A percentile compares a stretch with the other conserved stretches of the same genome.
Conservation (phyloP, 2,888 invertebrate genomes). For the Calameuta filiformis region DNA sequence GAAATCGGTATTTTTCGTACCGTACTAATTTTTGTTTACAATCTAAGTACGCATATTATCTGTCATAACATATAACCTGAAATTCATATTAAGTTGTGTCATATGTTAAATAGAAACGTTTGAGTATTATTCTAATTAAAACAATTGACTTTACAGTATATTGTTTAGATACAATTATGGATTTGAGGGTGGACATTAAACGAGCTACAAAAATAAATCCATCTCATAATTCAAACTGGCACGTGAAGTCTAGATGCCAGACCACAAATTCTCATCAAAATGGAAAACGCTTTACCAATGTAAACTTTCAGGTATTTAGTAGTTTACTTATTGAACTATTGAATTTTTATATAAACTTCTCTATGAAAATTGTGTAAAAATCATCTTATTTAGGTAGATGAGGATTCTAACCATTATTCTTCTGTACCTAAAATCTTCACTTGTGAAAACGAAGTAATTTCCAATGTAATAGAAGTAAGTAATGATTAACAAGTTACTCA, state of each 20-base stretch:
- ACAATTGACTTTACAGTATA: not conserved
- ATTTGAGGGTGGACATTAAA: not conserved
- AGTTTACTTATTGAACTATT: not conserved
- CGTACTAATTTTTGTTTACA: not conserved
- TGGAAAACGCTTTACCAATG: not conserved
- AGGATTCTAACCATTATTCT: not conserved
- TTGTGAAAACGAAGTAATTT: not conserved
- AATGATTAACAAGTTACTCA: not conserved
- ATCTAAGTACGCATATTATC: not conserved
- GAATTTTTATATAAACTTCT: not conserved
- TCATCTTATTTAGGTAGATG: not conserved
- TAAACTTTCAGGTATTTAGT: not conserved
- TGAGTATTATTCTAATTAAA: no score
- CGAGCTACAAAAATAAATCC: not conserved
- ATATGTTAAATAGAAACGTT: not conserved
- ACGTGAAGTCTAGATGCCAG: not conserved
- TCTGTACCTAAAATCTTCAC: not conserved
- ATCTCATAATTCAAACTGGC: not conserved
- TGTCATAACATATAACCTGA: not conserved
- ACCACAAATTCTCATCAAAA: not conserved
- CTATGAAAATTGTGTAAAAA: not conserved
- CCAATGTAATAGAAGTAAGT: not conserved
- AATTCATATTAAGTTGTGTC: not conserved
- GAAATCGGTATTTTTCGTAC: not conserved
- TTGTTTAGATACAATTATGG: not conserved